A percentile compares a stretch with the other conserved stretches of the same genome.
These are phyloP conservation scores for Trissoscelio sp. DNA, from an alignment of 2,888 invertebrate genomes.

Conservation along the genomic window DNA sequence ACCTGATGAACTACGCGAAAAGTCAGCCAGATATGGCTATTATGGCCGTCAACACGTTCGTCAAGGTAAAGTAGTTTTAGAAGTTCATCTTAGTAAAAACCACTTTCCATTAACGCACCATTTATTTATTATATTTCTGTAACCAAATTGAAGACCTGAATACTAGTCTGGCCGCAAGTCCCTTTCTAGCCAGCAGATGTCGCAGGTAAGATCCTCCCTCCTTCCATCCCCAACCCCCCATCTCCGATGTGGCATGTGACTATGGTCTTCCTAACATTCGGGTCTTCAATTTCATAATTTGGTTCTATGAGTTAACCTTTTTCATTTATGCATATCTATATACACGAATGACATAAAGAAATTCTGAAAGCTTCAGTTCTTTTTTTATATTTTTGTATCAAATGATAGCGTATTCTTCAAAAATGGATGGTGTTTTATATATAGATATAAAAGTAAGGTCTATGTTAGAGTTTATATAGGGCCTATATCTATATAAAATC, in stretches of 20 bases:
- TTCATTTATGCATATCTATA: conserved; percentile 64
- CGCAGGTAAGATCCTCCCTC: conserved; percentile 61
- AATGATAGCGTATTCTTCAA: conserved; percentile 4
- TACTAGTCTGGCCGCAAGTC: conserved; percentile 41
- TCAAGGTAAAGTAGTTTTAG: conserved; percentile 90
- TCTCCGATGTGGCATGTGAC: conserved; percentile 52
- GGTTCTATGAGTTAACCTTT: conserved; percentile 57
- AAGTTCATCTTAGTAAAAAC: conserved; percentile 57
- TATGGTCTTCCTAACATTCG: conserved; percentile 42
- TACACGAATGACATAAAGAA: conserved; percentile 47
- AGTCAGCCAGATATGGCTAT: conserved; percentile 99
- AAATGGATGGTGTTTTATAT: no score
- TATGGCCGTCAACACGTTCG: conserved; percentile 99
- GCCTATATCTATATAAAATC: no score
- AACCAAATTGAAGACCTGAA: conserved; percentile 62
- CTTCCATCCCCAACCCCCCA: no score
- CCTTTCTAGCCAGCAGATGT: conserved; percentile 56
- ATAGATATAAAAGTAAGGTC: not conserved
- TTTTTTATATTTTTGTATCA: conserved; percentile 21
- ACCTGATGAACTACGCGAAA: conserved; percentile 99
- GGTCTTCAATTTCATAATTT: conserved; percentile 33
- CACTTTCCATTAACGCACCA: conserved; percentile 76
- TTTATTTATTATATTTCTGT: conserved; percentile 71
- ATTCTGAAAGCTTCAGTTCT: conserved; percentile 29
- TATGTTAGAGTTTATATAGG: no score